Percentiles rank a stretch among this genome's conserved stretches.
Evolutionary conservation across 2,797 vertebrate genomes (phyloP).

Genomic region (Lates japonicus): DNA sequence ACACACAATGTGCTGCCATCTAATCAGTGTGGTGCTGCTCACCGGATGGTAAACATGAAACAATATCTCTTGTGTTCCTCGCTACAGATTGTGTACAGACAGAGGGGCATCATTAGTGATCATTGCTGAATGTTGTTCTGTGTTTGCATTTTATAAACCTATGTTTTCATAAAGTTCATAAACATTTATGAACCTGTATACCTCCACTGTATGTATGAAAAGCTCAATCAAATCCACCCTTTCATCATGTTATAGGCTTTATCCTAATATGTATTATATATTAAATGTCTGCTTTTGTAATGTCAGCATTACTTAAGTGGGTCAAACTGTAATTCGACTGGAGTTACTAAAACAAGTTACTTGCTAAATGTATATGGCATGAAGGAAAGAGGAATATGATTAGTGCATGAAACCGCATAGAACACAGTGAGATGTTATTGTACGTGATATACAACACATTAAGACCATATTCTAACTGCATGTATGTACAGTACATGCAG

Average conservation of each 20-base stretch:
- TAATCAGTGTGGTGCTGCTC: conserved; percentile 74
- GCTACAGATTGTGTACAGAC: conserved; percentile 33
- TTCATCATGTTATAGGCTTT: neutral
- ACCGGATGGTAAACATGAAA: conserved; percentile 64
- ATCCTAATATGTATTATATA: neutral
- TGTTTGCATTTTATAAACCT: conserved; percentile 3
- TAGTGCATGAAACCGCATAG: neutral
- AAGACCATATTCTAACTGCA: neutral
- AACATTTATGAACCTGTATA: neutral
- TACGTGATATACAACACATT: neutral
- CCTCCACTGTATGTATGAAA: neutral
- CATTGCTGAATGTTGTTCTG: conserved; percentile 3
- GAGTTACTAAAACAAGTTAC: neutral
- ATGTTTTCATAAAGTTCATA: neutral
- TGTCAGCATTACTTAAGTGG: neutral
- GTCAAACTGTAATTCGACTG: neutral
- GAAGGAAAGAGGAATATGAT: neutral
- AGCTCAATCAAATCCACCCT: conserved; percentile 8
- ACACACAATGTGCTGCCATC: conserved; percentile 68
- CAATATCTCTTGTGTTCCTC: conserved; percentile 49
- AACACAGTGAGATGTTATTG: neutral
- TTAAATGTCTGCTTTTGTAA: neutral
- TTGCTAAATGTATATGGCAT: neutral
- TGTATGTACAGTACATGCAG: neutral
- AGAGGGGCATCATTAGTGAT: conserved; percentile 35